Percentiles rank a stretch among this genome's conserved stretches.
Evolutionary conservation across 2,113 vertebrate genomes (phyloP).

Genomic region (Chaetops frenatus): DNA sequence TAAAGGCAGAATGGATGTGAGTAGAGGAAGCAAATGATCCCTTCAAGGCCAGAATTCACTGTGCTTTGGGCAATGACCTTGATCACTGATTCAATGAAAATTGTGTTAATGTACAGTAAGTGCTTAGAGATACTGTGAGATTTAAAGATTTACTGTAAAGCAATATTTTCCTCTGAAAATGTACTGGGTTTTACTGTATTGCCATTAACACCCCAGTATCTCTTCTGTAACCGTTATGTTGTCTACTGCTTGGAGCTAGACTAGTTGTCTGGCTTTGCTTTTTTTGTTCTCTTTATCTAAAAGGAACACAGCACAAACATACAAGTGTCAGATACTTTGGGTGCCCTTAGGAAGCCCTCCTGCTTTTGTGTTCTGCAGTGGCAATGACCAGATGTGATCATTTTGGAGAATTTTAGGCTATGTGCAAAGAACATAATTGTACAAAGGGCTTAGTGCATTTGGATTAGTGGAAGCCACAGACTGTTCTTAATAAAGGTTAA

Average conservation of each 20-base stretch:
- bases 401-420: background rate
- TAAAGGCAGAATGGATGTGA: background rate
- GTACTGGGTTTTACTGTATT: background rate
- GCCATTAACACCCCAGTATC: background rate
- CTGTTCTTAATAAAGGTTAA: background rate
- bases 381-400: background rate
- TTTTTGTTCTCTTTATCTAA: background rate
- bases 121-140: background rate
- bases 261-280: background rate
- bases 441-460: background rate
- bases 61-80: background rate
- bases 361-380: background rate
- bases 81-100: background rate
- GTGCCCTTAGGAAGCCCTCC: background rate
- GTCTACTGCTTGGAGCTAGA: background rate
- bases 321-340: background rate
- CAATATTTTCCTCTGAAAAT: background rate
- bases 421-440: background rate
- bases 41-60: background rate
- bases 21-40: background rate
- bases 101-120: background rate
- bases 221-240: background rate
- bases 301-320: background rate
- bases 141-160: background rate
- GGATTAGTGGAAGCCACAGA: background rate